Conservation (phyloP, 2,888 invertebrate species). For the Oeneis ivallda region DNA sequence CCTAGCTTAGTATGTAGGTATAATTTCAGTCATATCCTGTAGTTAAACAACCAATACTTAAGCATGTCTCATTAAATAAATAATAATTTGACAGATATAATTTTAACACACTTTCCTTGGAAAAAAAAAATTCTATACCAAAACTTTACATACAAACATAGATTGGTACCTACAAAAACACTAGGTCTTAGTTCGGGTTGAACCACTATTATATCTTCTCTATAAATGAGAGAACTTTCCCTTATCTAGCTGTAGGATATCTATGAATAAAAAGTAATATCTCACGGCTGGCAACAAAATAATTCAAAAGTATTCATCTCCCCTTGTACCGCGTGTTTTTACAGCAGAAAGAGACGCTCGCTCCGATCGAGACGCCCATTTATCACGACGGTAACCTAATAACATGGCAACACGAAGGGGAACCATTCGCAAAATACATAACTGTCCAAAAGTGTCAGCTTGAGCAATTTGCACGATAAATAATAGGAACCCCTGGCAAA, state of each 20-base stretch:
- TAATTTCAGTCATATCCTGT: no score
- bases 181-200: no score
- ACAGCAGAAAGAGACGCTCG: slow-evolving; percentile 12
- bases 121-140: no score
- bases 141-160: background rate
- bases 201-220: background rate
- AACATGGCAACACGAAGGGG: slow-evolving; percentile 29
- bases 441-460: slow-evolving; percentile 45
- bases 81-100: no score
- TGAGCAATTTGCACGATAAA: slow-evolving; percentile 55
- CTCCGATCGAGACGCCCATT: slow-evolving; percentile 19
- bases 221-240: background rate
- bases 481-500: slow-evolving; percentile 47
- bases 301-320: slow-evolving; percentile 7
- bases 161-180: no score
- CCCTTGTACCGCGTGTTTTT: slow-evolving; percentile 13
- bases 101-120: no score
- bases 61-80: no score
- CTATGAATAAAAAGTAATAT: background rate
- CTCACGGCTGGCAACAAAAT: background rate
- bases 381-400: slow-evolving; percentile 25
- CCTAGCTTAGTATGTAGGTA: no score
- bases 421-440: slow-evolving; percentile 35
- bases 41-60: no score
- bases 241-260: background rate